Base-by-base conservation (phyloP, 2,113 vertebrate species). In the Montifringilla adamsi region DNA sequence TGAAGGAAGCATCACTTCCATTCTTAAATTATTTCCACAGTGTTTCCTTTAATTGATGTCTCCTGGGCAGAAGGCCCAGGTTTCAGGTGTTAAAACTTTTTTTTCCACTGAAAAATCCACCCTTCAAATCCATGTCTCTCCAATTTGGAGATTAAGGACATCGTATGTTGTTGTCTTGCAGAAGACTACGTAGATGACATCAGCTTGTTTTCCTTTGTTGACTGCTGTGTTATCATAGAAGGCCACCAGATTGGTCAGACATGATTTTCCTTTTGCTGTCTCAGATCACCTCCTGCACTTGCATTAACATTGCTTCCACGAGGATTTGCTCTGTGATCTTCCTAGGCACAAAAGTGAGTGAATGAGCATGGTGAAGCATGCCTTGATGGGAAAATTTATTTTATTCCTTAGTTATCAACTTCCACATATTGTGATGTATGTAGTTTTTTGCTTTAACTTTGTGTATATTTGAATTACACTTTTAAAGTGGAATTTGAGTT, bases 311-410 rank as follows among this genome's bases (percentile, higher is more conserved):
- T 47, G n/a, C 13, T 47, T 39, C 28, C 27, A 33, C 21, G 11
- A 58, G 22, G n/a, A 58, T 33, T 15, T 56, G 28, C 15, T 23
- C 50, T 64, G 18, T 47, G 23, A 28, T 28, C 14, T 44, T 37
- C 23, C 39, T 3, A 56, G 9, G 23, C 15, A 47, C 9, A 23
- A 41, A 63, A 37, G 14, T 37, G 49, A 47, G 24, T 28, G 15
- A 56, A n/a, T 39, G 30, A 66, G n/a, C 28, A 24, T 16, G 59
- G 23, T 4, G 2, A 76, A 75, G 12, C 49, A 1, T 0, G 1
- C 60, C 75, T 60, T 22, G 62, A 78, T 43, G 41, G 24, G 22
- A 70, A 78, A 89, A 47, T 4, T 2, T 4, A 15, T 10, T 63
- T 7, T 20, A 58, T 50, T 55, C 26, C 7, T 30, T 21, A 52